Conservation (phyloP, 2,113 vertebrate genomes). For the Engystomops pustulosus region DNA sequence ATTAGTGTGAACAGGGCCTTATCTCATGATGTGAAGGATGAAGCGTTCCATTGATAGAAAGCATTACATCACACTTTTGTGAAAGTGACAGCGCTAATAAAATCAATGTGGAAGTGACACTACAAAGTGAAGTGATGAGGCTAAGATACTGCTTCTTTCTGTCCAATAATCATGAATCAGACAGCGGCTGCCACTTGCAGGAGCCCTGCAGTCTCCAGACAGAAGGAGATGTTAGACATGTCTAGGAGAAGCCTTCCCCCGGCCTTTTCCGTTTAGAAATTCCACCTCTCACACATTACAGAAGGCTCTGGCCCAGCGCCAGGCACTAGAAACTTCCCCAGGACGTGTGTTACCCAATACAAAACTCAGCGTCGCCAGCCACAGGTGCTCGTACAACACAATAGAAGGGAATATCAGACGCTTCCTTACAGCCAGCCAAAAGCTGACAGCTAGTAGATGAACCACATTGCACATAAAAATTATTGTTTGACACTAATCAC, state of each 20-base stretch:
- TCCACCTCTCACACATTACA: constrained; percentile 20
- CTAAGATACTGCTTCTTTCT: not conserved
- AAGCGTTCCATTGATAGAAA: too few relatives aligned
- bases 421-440: too few relatives aligned
- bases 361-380: not conserved
- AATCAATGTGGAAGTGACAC: too few relatives aligned
- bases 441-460: too few relatives aligned
- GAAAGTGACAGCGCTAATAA: not conserved
- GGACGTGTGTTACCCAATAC: not conserved
- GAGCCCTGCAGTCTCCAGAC: not conserved
- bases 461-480: too few relatives aligned
- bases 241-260: not conserved
- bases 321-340: constrained; percentile 9
- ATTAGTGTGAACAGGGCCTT: too few relatives aligned
- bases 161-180: not conserved
- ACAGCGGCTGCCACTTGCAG: not conserved
- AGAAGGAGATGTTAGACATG: not conserved
- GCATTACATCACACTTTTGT: not conserved
- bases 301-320: not conserved
- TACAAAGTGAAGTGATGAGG: not conserved
- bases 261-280: constrained; percentile 26
- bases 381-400: not conserved
- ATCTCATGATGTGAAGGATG: too few relatives aligned
- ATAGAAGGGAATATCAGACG: not conserved
- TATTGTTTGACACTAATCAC: too few relatives aligned